Conservation (phyloP, 2,888 invertebrate species). For the Pasiphila rectangulata region DNA sequence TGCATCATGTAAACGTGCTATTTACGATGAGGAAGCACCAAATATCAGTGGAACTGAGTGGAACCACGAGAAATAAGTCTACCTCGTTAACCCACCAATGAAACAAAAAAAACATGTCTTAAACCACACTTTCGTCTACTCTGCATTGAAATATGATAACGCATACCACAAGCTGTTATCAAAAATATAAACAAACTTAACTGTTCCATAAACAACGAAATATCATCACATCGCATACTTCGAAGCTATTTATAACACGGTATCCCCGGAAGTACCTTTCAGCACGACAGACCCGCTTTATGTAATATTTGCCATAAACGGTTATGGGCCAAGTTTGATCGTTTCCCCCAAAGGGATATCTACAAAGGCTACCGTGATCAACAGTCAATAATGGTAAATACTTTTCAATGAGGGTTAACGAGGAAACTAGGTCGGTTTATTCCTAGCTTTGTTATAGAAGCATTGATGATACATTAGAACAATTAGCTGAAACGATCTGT, state of each 20-base stretch:
- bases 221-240: slow-evolving; percentile 1
- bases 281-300: slow-evolving; percentile 53
- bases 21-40: too few species aligned
- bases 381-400: slow-evolving; percentile 55
- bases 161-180: background rate
- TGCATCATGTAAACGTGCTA: too few species aligned
- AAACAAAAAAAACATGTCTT: too few species aligned
- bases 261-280: slow-evolving; percentile 35
- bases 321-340: slow-evolving; percentile 59
- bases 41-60: too few species aligned
- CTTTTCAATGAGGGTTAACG: slow-evolving; percentile 40
- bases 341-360: slow-evolving; percentile 41
- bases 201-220: slow-evolving; percentile 1
- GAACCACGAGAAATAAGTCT: too few species aligned
- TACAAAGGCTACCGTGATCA: slow-evolving; percentile 52
- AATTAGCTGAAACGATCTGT: too few species aligned
- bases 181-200: background rate
- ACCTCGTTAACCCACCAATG: too few species aligned
- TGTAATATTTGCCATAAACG: slow-evolving; percentile 44
- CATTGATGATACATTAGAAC: too few species aligned
- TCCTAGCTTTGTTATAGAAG: too few species aligned
- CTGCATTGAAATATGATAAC: background rate
- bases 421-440: too few species aligned
- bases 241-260: slow-evolving; percentile 1
- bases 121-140: background rate